Conservation (phyloP, 2,113 vertebrate genomes). For the Pterocles gutturalis region DNA sequence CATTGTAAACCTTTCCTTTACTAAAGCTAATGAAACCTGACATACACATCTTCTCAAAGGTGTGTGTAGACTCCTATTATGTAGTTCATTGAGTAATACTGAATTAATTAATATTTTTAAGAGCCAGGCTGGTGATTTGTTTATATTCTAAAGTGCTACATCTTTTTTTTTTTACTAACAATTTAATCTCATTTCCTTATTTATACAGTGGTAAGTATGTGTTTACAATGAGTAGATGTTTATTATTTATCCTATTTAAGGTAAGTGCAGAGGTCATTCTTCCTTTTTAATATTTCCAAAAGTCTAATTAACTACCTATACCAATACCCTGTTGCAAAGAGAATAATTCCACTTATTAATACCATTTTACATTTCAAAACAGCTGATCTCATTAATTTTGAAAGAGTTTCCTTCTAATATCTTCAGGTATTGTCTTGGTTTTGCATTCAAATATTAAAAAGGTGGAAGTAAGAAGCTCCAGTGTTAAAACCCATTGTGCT, state of each 20-base stretch:
- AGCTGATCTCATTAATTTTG: neutral
- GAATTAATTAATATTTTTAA: neutral
- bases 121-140: neutral
- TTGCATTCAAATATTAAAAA: neutral
- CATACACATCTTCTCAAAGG: neutral
- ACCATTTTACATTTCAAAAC: neutral
- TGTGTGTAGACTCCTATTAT: neutral
- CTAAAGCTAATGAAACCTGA: neutral
- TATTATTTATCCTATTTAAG: neutral
- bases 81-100: neutral
- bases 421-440: neutral
- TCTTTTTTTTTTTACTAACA: neutral
- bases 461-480: neutral
- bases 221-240: neutral
- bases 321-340: neutral
- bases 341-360: neutral
- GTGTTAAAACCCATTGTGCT: neutral
- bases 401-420: neutral
- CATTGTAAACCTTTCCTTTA: neutral
- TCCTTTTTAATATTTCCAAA: neutral
- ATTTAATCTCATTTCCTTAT: neutral
- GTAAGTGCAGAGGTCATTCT: neutral
- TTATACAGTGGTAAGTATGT: neutral
- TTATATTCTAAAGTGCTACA: neutral
- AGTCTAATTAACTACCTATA: neutral